Percentiles rank a stretch among this genome's conserved stretches.
phyloP scores from a whole-genome alignment of 2,888 invertebrate genomes.

The Mythimna vitellina region DNA sequence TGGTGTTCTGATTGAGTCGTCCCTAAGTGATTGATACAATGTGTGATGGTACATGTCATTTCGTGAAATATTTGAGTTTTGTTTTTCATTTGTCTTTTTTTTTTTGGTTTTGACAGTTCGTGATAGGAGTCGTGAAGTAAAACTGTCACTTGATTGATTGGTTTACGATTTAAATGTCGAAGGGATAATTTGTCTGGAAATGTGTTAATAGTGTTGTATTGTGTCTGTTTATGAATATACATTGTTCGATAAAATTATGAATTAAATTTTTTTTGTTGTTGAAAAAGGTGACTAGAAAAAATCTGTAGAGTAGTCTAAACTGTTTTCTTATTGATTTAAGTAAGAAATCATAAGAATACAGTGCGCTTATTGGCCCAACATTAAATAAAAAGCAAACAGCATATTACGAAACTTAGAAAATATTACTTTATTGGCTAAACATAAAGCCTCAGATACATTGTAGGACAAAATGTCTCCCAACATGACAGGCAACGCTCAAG shows the following conservation, averaged over 20 bases:
- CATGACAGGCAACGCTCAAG: too few species aligned
- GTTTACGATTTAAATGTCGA: conserved; percentile 22
- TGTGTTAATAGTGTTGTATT: conserved; percentile 5
- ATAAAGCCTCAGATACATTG: too few species aligned
- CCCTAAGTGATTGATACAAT: conserved; percentile 74
- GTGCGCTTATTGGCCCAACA: too few species aligned
- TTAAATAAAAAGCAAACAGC: too few species aligned
- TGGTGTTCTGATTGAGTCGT: conserved; percentile 82
- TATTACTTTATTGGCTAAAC: too few species aligned
- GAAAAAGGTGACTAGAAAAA: neutral
- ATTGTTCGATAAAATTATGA: neutral
- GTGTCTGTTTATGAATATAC: neutral
- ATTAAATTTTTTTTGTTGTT: neutral
- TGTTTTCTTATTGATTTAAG: too few species aligned
- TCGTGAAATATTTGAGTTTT: conserved; percentile 45
- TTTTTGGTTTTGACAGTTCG: conserved; percentile 31
- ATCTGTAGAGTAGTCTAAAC: neutral
- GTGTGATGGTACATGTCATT: conserved; percentile 53
- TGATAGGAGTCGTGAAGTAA: conserved; percentile 6
- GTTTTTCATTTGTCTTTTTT: conserved; percentile 34
- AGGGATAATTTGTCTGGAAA: neutral
- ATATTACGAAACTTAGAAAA: too few species aligned
- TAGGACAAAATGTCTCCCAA: too few species aligned
- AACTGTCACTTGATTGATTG: conserved; percentile 36
- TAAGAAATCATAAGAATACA: too few species aligned